Percentiles rank a stretch among this genome's conserved stretches.
These are phyloP conservation scores for Diarsia brunnea DNA, from an alignment of 2,888 invertebrate genomes.

Conservation along the genomic window DNA sequence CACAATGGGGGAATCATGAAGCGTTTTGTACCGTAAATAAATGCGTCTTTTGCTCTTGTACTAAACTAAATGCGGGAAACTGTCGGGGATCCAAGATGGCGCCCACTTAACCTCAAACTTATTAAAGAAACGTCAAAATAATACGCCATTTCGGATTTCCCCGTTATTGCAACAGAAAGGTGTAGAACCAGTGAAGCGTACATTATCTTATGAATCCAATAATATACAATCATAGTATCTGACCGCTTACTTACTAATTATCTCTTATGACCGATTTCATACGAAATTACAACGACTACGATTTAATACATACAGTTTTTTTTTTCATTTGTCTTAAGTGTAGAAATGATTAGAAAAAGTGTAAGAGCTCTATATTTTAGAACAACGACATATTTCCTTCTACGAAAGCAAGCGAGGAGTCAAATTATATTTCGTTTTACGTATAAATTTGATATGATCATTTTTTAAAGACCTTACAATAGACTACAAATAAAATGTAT, in stretches of 20 bases:
- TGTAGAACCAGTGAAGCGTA: constrained; percentile 75
- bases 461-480: constrained; percentile 82
- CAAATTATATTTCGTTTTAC: constrained; percentile 80
- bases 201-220: constrained; percentile 73
- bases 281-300: constrained; percentile 87
- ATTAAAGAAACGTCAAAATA: constrained; percentile 41
- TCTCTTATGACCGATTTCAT: constrained; percentile 83
- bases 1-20: constrained; percentile 63
- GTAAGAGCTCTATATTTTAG: constrained; percentile 74
- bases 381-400: constrained; percentile 74
- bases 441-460: constrained; percentile 90
- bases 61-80: constrained; percentile 64
- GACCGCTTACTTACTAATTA: constrained; percentile 78
- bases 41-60: constrained; percentile 74
- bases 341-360: constrained; percentile 80
- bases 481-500: constrained; percentile 78
- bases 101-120: constrained; percentile 48
- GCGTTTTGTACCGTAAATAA: constrained; percentile 76
- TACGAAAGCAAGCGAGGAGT: constrained; percentile 84
- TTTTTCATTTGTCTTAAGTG: constrained; percentile 75
- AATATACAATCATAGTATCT: constrained; percentile 85
- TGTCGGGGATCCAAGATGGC: constrained; percentile 67
- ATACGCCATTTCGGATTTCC: constrained; percentile 29
- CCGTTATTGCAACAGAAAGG: constrained; percentile 47
- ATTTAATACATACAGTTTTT: constrained; percentile 84